Conservation (phyloP, 2,797 vertebrate genomes). For the Agapornis canus region DNA sequence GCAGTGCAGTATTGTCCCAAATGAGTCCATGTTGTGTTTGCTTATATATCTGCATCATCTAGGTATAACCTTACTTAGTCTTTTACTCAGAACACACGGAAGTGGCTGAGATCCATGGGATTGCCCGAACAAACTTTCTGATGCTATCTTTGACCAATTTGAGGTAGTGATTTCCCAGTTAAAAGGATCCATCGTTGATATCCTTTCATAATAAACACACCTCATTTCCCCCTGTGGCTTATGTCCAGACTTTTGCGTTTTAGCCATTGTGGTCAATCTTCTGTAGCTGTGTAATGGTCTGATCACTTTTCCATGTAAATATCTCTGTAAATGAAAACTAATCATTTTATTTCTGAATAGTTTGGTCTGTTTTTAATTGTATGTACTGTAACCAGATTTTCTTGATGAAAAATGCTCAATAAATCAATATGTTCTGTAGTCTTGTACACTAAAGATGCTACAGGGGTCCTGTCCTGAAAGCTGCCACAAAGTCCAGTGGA, state of each 20-base stretch:
- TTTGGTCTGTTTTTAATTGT: not conserved
- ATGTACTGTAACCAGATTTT: not conserved
- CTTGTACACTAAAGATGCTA: not conserved
- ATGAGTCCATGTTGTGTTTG: not conserved
- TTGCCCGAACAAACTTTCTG: not conserved
- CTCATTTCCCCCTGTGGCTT: not conserved
- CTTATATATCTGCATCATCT: not conserved
- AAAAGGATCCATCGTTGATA: not conserved
- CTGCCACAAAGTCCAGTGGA: not conserved
- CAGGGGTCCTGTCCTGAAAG: not conserved
- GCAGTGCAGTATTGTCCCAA: not conserved
- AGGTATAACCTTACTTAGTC: not conserved
- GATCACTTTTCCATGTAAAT: not conserved
- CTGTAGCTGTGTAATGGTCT: not conserved
- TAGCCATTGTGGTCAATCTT: not conserved
- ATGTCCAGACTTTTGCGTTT: not conserved
- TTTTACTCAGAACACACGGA: not conserved
- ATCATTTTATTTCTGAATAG: not conserved
- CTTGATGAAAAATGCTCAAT: not conserved
- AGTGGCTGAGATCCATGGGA: not conserved
- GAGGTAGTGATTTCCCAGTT: not conserved
- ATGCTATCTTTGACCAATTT: not conserved
- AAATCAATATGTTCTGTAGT: not conserved
- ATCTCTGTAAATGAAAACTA: not conserved
- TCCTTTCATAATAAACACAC: not conserved